These are phyloP conservation scores for Psammodynastes pulverulentus DNA, from an alignment of 2,113 vertebrate genomes.

Conservation along the genomic window DNA sequence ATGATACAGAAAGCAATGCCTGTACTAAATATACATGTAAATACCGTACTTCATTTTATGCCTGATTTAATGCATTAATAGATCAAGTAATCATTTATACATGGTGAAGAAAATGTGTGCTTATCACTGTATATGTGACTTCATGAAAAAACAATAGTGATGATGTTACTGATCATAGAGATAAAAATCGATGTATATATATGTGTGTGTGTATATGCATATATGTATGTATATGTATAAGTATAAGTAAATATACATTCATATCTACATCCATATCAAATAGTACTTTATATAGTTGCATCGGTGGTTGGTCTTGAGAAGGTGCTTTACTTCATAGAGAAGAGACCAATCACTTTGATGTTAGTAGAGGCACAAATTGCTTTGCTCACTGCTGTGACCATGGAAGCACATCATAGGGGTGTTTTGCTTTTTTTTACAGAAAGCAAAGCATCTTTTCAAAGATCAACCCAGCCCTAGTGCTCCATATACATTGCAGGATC, in stretches of 20 bases:
- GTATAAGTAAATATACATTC: background rate
- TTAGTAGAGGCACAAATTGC: background rate
- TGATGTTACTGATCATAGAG: background rate
- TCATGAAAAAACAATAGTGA: background rate
- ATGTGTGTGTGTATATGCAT: background rate
- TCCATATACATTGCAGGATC: background rate
- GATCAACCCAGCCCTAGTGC: background rate
- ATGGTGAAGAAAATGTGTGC: background rate
- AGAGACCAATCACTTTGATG: background rate
- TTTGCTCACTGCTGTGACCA: background rate
- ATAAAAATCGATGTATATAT: background rate
- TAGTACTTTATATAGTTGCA: background rate
- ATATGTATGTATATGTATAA: no score
- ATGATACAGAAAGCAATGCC: background rate
- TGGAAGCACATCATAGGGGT: background rate
- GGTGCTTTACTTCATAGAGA: background rate
- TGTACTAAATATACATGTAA: background rate
- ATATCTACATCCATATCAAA: background rate
- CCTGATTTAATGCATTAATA: background rate
- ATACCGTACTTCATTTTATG: background rate
- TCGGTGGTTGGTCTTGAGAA: background rate
- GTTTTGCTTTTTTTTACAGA: background rate
- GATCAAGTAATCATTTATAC: background rate
- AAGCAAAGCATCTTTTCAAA: background rate
- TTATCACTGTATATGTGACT: background rate